These are phyloP conservation scores for Rhagonycha fulva DNA, from an alignment of 2,888 invertebrate species.

Conservation along the genomic window DNA sequence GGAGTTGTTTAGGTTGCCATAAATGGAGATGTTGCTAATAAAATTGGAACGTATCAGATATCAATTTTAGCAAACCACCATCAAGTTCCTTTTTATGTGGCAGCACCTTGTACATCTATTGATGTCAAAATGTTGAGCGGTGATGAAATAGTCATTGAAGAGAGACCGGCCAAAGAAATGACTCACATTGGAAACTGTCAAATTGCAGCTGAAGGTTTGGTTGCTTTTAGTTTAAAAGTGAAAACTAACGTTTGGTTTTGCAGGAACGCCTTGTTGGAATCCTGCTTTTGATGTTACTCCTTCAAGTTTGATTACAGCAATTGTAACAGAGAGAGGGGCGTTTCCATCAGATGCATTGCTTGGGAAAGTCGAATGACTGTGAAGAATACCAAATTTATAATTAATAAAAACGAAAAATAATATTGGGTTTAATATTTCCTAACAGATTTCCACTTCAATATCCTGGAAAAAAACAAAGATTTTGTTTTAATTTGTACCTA, in stretches of 20 bases:
- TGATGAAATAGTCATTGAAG: slow-evolving; percentile 89
- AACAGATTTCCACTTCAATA: no score
- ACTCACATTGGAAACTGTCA: slow-evolving; percentile 84
- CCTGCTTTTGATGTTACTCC: slow-evolving; percentile 99
- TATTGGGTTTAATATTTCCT: neutral
- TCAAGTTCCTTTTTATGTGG: slow-evolving; percentile 92
- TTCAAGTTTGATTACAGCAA: slow-evolving; percentile 85
- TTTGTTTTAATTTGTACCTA: no score
- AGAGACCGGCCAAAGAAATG: slow-evolving; percentile 89
- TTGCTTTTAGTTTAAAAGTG: neutral
- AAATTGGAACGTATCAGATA: slow-evolving; percentile 96
- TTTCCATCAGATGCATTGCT: slow-evolving; percentile 65
- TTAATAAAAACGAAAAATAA: neutral
- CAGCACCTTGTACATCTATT: slow-evolving; percentile 91
- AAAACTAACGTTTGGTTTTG: slow-evolving; percentile 29
- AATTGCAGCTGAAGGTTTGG: slow-evolving; percentile 82
- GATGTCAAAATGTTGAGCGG: slow-evolving; percentile 80
- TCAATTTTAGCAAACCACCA: slow-evolving; percentile 92
- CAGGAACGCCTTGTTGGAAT: slow-evolving; percentile 94
- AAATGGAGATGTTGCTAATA: slow-evolving; percentile 98
- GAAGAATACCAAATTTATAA: neutral
- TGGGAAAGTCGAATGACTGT: slow-evolving; percentile 4
- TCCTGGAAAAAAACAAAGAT: no score
- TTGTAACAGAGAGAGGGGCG: slow-evolving; percentile 93
- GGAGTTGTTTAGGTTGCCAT: slow-evolving; percentile 69